These are phyloP conservation scores for Pygoscelis adeliae DNA, from an alignment of 2,113 vertebrate species.

Conservation along the genomic window DNA sequence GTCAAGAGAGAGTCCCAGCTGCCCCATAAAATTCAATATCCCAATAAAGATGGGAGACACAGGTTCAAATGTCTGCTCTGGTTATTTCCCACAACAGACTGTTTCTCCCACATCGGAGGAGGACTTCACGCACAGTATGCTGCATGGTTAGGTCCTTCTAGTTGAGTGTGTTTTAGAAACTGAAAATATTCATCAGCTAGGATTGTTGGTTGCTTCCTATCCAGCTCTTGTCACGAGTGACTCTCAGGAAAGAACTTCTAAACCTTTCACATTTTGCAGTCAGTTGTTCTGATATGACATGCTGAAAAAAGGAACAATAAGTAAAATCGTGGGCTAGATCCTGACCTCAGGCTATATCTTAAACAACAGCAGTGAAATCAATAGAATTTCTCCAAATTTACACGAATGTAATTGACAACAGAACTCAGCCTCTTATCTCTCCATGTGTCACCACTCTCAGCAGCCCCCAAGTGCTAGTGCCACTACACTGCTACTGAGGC, in stretches of 20 bases:
- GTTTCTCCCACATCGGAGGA: background rate
- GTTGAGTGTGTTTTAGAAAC: background rate
- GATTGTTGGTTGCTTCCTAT: background rate
- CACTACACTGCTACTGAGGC: background rate
- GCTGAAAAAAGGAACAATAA: background rate
- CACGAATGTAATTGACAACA: background rate
- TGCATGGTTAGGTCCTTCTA: background rate
- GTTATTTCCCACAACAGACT: background rate
- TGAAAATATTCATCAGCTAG: background rate
- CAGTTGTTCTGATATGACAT: background rate
- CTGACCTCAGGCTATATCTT: background rate
- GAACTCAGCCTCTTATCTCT: background rate
- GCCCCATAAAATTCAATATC: background rate
- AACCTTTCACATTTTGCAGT: background rate
- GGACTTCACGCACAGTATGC: background rate
- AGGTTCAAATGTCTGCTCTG: background rate
- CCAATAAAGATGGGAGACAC: background rate
- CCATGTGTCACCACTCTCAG: slow-evolving; percentile 6
- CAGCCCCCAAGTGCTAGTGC: background rate
- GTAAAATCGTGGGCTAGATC: background rate
- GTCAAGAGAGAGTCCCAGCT: background rate
- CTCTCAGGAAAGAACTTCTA: background rate
- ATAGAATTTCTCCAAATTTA: background rate
- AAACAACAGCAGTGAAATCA: background rate
- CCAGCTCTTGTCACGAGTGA: background rate